Percentiles rank a stretch among this genome's conserved stretches.
Evolutionary conservation across 2,113 vertebrate genomes (phyloP).

Genomic region (Boleophthalmus pectinirostris): DNA sequence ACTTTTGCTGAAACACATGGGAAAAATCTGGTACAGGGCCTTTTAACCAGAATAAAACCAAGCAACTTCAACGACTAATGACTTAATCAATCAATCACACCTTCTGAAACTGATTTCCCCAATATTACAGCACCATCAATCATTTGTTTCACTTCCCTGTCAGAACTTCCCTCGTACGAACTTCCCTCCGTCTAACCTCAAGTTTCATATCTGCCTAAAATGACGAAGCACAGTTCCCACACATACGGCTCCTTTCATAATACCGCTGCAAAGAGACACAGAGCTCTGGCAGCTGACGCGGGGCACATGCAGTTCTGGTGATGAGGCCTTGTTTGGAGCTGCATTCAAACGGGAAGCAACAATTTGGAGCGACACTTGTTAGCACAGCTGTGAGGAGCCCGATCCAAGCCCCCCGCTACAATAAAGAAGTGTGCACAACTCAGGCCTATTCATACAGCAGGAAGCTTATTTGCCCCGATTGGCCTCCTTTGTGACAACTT

Average conservation of each 20-base stretch:
- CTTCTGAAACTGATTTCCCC: background rate
- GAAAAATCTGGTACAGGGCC: too few species aligned
- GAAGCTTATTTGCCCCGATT: slow-evolving; percentile 64
- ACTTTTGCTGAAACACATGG: too few species aligned
- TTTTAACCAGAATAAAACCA: too few species aligned
- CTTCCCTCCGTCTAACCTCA: background rate
- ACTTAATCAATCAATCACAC: background rate
- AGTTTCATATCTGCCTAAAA: background rate
- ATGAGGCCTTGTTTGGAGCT: slow-evolving; percentile 24
- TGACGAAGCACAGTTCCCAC: background rate
- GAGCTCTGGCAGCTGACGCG: slow-evolving; percentile 27
- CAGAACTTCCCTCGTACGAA: background rate
- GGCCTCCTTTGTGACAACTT: slow-evolving; percentile 28
- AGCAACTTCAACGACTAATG: too few species aligned
- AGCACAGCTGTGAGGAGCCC: slow-evolving; percentile 57
- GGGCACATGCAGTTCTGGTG: slow-evolving; percentile 15
- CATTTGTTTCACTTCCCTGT: background rate
- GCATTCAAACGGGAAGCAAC: slow-evolving; percentile 34
- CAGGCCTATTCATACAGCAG: slow-evolving; percentile 50
- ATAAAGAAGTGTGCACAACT: slow-evolving; percentile 36
- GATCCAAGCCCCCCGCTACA: slow-evolving; percentile 36
- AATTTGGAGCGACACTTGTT: slow-evolving; percentile 51
- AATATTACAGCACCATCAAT: background rate
- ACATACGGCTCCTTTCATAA: background rate
- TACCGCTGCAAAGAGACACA: background rate